Evolutionary conservation across 2,888 invertebrate species (phyloP).

Genomic region (Lasioglossum oenotherae): DNA sequence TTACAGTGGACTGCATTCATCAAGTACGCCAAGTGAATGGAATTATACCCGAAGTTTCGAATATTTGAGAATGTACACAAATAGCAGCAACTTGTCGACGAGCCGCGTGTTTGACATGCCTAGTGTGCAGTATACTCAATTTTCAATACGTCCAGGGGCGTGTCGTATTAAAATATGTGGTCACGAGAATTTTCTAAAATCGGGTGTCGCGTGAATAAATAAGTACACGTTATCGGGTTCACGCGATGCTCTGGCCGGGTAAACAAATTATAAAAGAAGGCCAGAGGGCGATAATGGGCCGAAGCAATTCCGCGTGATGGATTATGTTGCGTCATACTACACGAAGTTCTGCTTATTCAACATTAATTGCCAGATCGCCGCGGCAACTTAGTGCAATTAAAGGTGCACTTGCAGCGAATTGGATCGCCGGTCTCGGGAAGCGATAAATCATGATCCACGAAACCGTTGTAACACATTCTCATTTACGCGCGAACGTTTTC

Average conservation of each 20-base stretch:
- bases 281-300: neutral
- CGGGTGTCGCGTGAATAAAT: neutral
- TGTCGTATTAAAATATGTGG: neutral
- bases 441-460: slow-evolving; percentile 14
- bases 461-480: neutral
- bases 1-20: neutral
- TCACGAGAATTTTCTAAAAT: neutral
- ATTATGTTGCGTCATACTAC: slow-evolving; percentile 41
- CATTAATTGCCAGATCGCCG: slow-evolving; percentile 31
- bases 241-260: neutral
- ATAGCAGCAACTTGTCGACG: too few relatives aligned
- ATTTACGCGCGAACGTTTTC: neutral
- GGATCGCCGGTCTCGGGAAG: slow-evolving; percentile 33
- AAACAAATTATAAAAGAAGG: slow-evolving; percentile 11
- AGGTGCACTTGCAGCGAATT: slow-evolving; percentile 8
- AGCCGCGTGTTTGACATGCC: too few relatives aligned
- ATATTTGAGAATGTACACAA: too few relatives aligned
- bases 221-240: neutral
- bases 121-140: too few relatives aligned
- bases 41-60: too few relatives aligned
- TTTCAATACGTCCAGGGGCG: too few relatives aligned
- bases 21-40: neutral
- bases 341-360: slow-evolving; percentile 22
- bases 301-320: slow-evolving; percentile 45
- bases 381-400: slow-evolving; percentile 36